Evolutionary conservation across 1,140 invertebrate genomes (phyloP), one percentile per base, ranked within the genome.

Genomic region (Aricia agestis): DNA sequence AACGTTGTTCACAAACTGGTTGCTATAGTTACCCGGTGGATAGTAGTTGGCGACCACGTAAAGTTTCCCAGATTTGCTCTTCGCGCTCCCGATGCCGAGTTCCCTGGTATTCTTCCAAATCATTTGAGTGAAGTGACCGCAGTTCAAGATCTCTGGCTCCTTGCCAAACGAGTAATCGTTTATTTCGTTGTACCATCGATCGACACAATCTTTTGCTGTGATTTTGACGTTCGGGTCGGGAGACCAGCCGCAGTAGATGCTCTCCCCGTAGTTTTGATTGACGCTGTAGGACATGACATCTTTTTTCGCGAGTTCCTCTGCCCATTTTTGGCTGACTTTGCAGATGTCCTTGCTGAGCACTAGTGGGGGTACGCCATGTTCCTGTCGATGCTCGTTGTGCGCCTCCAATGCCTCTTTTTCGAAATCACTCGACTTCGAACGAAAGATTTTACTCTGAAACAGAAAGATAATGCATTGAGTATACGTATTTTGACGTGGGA

Each of bases 1-100:
- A 31, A 97, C 95, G 84, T 97, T 97, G 69, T 93, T 93, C 0
- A 89, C 80, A 76, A 96, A 97, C 68, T 94, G 93, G 1, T 95
- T 95, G 9, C 95, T 90, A 68, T 94, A 94, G 80, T 97, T 97
- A 41, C 96, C 96, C n/a, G 95, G 93, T n/a, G 96, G 96, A 87
- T 94, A 93, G 75, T 97, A 97, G 86, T 96, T 96, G 0, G 95
- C 95, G 0, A 97, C 96, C 1, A 97, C 94, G 61, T 94, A 87
- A 87, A 94, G 74, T 90, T 94, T 84, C 7, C 89, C 89, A 10
- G 86, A 82, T 79, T 91, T 90, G 70, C 93, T 94, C 78, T 94
- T 94, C 11, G 96, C 95, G 76, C 93, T 93, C 3, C 95, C 96
- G 7, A 97, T 94, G 1, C 96, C 97, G 73, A 97, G 87, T 81